A percentile compares a stretch with the other conserved stretches of the same genome.
phyloP scores from a whole-genome alignment of 2,797 vertebrate genomes.

The Chloroceryle inda region DNA sequence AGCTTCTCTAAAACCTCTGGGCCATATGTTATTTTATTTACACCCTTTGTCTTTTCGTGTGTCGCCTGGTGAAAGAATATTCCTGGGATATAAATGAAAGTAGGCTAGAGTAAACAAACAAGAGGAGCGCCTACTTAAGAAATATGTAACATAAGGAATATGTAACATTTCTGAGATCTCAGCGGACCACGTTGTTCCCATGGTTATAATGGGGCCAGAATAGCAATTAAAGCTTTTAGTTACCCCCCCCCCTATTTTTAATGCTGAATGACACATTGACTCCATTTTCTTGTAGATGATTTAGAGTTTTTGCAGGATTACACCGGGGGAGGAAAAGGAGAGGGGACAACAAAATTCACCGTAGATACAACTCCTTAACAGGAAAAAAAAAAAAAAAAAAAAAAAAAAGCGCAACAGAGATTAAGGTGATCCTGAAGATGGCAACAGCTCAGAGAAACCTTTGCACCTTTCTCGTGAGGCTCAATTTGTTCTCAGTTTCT shows the following conservation, averaged over 20 bases:
- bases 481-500: background rate
- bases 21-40: constrained; percentile 72
- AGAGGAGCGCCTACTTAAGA: background rate
- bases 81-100: constrained; percentile 36
- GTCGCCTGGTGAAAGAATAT: constrained; percentile 9
- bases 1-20: constrained; percentile 62
- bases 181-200: background rate
- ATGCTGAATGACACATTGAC: background rate
- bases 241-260: background rate
- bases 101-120: background rate
- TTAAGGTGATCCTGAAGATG: background rate
- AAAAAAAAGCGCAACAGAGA: background rate
- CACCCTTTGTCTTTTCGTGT: constrained; percentile 30
- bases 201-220: background rate
- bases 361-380: background rate
- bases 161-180: constrained; percentile 12
- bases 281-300: background rate
- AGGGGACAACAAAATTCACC: background rate
- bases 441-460: background rate
- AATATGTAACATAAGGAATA: background rate
- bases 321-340: background rate
- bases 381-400: background rate
- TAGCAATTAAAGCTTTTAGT: constrained; percentile 37
- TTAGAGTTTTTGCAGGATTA: constrained; percentile 2
- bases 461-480: background rate